Base-by-base conservation (phyloP, 2,797 vertebrate species). In the Channa striata region DNA sequence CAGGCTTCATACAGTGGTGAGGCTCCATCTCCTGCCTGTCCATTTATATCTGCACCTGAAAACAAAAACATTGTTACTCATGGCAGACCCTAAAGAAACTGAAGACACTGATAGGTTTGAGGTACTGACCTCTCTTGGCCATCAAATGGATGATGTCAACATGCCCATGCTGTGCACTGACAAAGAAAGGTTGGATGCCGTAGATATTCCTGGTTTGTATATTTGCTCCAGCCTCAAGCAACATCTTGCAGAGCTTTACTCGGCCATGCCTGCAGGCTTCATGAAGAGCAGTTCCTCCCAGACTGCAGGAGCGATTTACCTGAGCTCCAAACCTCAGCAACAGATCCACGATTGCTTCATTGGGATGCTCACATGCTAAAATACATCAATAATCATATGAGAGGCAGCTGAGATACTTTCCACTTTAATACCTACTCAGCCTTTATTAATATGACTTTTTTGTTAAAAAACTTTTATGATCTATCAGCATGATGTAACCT, bases 1-100 rank as follows among this genome's bases (percentile, higher is more conserved):
- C 89, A 92, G 66, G 96, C 95, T 87, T 97, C 96, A 6, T 93
- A 97, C 68, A 97, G 90, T 5, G 96, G 94, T 0, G 95, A 93
- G 0, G 96, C 96, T 0, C 90, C 92, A 39, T 97, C 96, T 10
- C 83, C 90, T 46, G 95, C 96, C 85, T 96, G 94, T 1, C 90
- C 95, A 54, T 97, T 96, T 65, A 97, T 90, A 76, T 97, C 94
- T 21, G 94, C 95, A 33, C 95, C 96, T 97, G 68, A 49, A 54
- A 49, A 47, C 23, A 65, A 8, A 40, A 1, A 59, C 25, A 30
- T 30, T 4, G 4, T 30, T 30, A 30, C 25, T 30, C 25, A 4
- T 30, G 25, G 6, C 4, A 30, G 25, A 30, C 25, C 6, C 25
- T 0, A 30, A 30, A 30, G 25, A 30, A 4, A 30, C 1, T 30